Evolutionary conservation across 2,113 vertebrate species (phyloP).

Genomic region (Morphnarchus princeps): DNA sequence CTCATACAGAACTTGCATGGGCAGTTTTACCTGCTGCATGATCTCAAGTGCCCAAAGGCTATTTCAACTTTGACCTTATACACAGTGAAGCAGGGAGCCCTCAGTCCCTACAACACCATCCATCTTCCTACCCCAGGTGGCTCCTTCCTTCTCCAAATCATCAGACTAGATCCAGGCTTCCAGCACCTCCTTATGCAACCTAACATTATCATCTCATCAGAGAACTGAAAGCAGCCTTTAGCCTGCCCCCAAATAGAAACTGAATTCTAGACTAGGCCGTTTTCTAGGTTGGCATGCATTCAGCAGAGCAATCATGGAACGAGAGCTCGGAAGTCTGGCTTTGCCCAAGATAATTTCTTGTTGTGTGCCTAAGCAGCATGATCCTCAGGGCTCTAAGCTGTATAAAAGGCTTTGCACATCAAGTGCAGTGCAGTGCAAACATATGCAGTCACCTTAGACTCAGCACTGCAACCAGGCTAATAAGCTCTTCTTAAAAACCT

Average conservation of each 20-base stretch:
- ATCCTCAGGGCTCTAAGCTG: neutral
- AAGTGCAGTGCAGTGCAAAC: neutral
- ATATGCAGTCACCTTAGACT: neutral
- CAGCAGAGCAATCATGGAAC: neutral
- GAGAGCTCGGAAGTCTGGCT: neutral
- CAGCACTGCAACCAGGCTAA: neutral
- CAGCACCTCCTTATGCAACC: neutral
- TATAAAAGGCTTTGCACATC: neutral
- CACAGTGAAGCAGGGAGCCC: neutral
- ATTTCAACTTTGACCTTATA: neutral
- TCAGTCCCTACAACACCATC: neutral
- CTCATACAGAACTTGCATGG: neutral
- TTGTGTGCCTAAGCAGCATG: rapidly evolving
- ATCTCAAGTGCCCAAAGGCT: neutral
- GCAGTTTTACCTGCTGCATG: neutral
- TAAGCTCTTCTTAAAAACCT: neutral
- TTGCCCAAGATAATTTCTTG: neutral
- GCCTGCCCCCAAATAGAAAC: neutral
- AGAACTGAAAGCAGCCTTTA: neutral
- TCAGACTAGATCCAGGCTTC: neutral
- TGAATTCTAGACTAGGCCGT: neutral
- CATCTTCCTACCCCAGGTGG: rapidly evolving
- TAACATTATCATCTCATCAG: neutral
- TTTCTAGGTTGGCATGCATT: neutral
- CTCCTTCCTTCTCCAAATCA: neutral